Evolutionary conservation across 2,113 vertebrate genomes (phyloP), one percentile per base, ranked within the genome.

Genomic region (Zosterops pallidus): DNA sequence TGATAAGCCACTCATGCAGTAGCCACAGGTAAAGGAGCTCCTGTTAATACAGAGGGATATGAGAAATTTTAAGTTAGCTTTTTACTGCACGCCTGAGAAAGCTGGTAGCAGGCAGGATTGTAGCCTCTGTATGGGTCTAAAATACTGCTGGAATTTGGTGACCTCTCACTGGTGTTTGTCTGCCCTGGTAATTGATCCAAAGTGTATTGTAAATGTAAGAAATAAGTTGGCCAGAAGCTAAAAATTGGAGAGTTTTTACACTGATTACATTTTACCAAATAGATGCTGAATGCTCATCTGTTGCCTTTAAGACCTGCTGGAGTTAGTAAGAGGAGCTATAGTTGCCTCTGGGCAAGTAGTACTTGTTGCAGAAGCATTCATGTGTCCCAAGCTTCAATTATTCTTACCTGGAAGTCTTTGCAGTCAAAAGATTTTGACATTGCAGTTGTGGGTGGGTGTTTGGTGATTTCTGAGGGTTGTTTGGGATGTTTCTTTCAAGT

Each of bases 1-100:
- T 70, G 10, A 28, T 25, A 12, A 86, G n/a, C 31, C 0, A 1
- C 12, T 50, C 7, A 9, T 53, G 46, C 2, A 1, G 28, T 23
- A 74, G 28, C 20, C 11, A 25, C 20, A 46, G 29, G 47, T 75
- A 6, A 70, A 72, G 59, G 55, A 80, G 25, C 31, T 68, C 12
- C 44, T 20, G 21, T 52, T 68, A 22, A 21, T 31, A 5, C 16
- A 42, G 39, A 49, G n/a, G 19, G 8, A 3, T 37, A 5, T 46
- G 9, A 15, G 47, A n/a, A 64, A 44, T 63, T 69, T 18, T 42
- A 68, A 39, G 11, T 33, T 26, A 44, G 4, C 6, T 44, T 60
- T 29, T 56, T 50, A 5, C 24, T 57, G 55, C 55, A 57, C 7
- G 14, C n/a, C 21, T 31, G 37, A 56, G 59, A 33, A 79, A 59